Evolutionary conservation across 2,797 vertebrate genomes (phyloP).

Genomic region (Dendrocincla fuliginosa): DNA sequence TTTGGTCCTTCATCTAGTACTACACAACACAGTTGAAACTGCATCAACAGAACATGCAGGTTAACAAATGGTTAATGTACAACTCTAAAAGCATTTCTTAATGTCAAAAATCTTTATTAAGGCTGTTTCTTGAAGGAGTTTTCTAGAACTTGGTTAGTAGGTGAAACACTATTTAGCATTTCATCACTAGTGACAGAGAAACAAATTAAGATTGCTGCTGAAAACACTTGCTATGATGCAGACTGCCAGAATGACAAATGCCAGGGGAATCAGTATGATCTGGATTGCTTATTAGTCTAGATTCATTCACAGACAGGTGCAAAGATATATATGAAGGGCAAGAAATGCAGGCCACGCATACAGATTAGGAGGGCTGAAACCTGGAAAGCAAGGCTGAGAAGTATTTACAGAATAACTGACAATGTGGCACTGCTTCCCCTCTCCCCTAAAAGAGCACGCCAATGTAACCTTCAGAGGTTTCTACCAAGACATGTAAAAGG

Average conservation of each 20-base stretch:
- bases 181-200: slow-evolving; percentile 20
- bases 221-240: slow-evolving; percentile 23
- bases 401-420: neutral
- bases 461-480: neutral
- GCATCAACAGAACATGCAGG: neutral
- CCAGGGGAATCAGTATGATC: slow-evolving; percentile 10
- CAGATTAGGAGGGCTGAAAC: neutral
- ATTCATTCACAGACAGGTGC: neutral
- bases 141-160: slow-evolving; percentile 11
- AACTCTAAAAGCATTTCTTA: neutral
- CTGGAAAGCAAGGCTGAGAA: neutral
- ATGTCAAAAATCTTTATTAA: neutral
- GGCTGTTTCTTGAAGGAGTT: neutral
- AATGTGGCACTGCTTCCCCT: neutral
- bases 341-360: neutral
- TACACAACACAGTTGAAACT: neutral
- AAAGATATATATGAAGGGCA: slow-evolving; percentile 16
- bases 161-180: neutral
- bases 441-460: neutral
- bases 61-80: neutral
- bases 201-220: slow-evolving; percentile 35
- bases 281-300: slow-evolving; percentile 20
- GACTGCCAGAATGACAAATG: slow-evolving; percentile 23
- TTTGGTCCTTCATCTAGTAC: neutral
- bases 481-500: neutral